Base-by-base conservation (phyloP, 2,113 vertebrate genomes). In the Rafetus swinhoei region DNA sequence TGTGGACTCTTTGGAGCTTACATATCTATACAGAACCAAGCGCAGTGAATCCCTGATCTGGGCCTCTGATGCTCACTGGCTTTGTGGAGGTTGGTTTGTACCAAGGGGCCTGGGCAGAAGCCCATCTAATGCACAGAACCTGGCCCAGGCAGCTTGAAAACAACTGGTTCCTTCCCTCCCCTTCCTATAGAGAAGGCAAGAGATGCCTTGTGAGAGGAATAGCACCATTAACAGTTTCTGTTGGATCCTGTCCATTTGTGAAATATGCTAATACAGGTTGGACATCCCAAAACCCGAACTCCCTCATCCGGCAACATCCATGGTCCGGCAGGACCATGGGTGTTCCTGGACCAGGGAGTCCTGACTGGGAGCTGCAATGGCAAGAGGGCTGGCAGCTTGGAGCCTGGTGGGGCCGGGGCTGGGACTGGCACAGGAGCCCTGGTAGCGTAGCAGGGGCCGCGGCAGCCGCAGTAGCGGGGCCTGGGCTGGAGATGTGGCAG, bases 171-270 rank as follows among this genome's bases (percentile, higher is more conserved):
- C 13, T 22, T 10, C 80, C 32, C 22, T 10, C 32, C 32, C 22
- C 6, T 2, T 11, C 19, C 15, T 50, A 60, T 13, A 45, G 29
- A 77, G 72, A 57, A 91, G 76, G 79, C 1, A 0, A 4, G 25
- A 84, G 18, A 16, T 11, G 62, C 53, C 72, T 87, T 39, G 88
- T 11, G n/a, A 87, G 72, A 57, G 19, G n/a, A 53, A n/a, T 4
- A 9, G 7, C 76, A 87, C 62, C 4, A 9, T 82, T 81, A 84
- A 59, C 80, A 84, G 89, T 82, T 55, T 88, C 21, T 56, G 1
- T 0, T 94, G 93, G 93, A 94, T 89, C 81, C 87, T 80, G 74
- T 82, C 96, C 93, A 79, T 89, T 14, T 3, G 27, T 14, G 2
- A 32, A 2, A 35, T 1, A 16, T 24, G 79, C 83, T 0, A 81